Percentiles rank a stretch among this genome's conserved stretches.
Conservation (phyloP, 92 coral and sea anemone genomes). For the Porites rus region DNA sequence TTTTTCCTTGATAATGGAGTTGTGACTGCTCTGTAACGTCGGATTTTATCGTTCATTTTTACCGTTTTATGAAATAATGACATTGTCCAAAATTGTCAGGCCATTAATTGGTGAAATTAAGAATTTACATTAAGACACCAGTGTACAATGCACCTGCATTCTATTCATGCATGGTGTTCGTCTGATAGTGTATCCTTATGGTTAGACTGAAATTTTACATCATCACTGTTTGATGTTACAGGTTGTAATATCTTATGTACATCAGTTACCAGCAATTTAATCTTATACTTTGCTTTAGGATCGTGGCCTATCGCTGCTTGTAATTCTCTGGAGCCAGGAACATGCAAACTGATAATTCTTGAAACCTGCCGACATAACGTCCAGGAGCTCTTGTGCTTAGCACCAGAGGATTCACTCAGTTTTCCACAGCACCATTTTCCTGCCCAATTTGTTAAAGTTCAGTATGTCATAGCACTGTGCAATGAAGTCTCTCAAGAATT, state of each 20-base stretch:
- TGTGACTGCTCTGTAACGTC: too few relatives aligned
- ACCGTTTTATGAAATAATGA: too few relatives aligned
- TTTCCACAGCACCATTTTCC: constrained; percentile 1
- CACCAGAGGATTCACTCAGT: constrained; percentile 5
- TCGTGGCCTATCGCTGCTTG: constrained; percentile 1
- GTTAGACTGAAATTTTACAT: too few relatives aligned
- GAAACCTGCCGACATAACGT: constrained; percentile 32
- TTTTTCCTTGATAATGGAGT: too few relatives aligned
- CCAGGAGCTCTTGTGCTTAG: background rate
- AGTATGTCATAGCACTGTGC: constrained; percentile 12
- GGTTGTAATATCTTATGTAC: background rate
- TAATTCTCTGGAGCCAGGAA: background rate
- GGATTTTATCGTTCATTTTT: too few relatives aligned
- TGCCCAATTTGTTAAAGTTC: constrained; percentile 17
- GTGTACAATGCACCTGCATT: too few relatives aligned
- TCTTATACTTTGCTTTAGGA: background rate
- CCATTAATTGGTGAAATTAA: too few relatives aligned
- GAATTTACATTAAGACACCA: too few relatives aligned
- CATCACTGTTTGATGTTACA: background rate
- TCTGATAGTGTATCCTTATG: too few relatives aligned
- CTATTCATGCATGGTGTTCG: too few relatives aligned
- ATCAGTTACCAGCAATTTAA: background rate
- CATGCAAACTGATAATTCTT: constrained; percentile 3
- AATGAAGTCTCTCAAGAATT: constrained; percentile 11
- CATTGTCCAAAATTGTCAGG: too few relatives aligned